Percentiles rank a stretch among this genome's conserved stretches.
Evolutionary conservation across 2,888 invertebrate species (phyloP).

Genomic region (Leptogaster cylindrica): DNA sequence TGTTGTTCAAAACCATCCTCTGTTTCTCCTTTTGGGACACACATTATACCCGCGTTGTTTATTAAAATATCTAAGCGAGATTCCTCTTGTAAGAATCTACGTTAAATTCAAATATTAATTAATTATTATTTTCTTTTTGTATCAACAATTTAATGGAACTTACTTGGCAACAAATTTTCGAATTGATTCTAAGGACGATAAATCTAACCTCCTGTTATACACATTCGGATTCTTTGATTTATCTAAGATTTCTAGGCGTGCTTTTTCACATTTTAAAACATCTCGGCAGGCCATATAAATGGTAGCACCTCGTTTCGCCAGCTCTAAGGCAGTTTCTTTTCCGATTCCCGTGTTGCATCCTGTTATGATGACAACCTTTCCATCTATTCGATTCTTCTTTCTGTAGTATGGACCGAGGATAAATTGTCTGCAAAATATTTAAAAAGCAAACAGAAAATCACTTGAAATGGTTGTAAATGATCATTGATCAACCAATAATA

Average conservation of each 20-base stretch:
- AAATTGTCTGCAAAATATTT: neutral
- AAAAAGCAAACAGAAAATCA: no score
- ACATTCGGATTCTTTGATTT: constrained; percentile 72
- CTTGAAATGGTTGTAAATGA: no score
- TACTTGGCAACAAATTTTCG: constrained; percentile 63
- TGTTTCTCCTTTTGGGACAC: constrained; percentile 54
- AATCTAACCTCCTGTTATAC: constrained; percentile 65
- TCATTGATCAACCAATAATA: no score
- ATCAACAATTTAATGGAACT: neutral
- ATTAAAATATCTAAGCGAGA: constrained; percentile 31
- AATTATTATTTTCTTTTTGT: neutral
- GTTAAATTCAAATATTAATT: neutral
- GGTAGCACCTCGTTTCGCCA: constrained; percentile 74
- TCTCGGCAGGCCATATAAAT: constrained; percentile 39
- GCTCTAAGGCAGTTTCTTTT: constrained; percentile 69
- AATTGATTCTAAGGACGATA: constrained; percentile 61
- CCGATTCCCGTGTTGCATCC: constrained; percentile 81
- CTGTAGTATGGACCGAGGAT: constrained; percentile 41
- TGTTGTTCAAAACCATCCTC: constrained; percentile 64
- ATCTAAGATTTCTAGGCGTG: constrained; percentile 71
- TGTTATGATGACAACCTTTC: constrained; percentile 72
- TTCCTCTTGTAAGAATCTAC: constrained; percentile 34
- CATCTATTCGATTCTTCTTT: constrained; percentile 60
- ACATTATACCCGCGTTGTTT: constrained; percentile 53
- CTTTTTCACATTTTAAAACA: constrained; percentile 45